Conservation (phyloP, 2,113 vertebrate species). For the Motacilla alba region DNA sequence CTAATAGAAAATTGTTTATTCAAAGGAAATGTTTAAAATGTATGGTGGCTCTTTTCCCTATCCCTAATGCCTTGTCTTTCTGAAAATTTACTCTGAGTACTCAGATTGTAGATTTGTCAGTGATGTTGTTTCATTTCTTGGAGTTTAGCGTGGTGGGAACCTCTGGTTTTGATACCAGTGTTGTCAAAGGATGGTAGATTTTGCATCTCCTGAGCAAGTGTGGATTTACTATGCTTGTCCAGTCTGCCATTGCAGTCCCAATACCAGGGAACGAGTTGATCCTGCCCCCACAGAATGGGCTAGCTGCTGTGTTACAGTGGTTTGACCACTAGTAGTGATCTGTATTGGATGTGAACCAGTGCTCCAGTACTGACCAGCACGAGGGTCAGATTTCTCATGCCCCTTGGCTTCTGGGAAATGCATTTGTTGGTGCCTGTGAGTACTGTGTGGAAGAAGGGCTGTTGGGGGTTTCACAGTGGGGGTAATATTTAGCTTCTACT, state of each 20-base stretch:
- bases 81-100: background rate
- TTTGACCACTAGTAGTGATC: background rate
- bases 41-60: background rate
- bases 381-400: rapidly evolving
- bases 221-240: background rate
- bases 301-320: rapidly evolving
- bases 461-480: background rate
- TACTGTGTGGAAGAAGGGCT: background rate
- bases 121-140: background rate
- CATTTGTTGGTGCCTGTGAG: background rate
- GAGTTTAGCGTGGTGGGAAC: background rate
- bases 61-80: background rate
- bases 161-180: background rate
- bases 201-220: background rate
- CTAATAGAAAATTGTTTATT: background rate
- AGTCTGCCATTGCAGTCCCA: background rate
- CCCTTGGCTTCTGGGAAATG: background rate
- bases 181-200: background rate
- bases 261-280: background rate
- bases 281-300: background rate
- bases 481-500: background rate
- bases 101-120: background rate
- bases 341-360: background rate
- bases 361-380: rapidly evolving
- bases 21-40: background rate